Conservation (phyloP, 2,797 vertebrate genomes). For the Dendrocincla fuliginosa region DNA sequence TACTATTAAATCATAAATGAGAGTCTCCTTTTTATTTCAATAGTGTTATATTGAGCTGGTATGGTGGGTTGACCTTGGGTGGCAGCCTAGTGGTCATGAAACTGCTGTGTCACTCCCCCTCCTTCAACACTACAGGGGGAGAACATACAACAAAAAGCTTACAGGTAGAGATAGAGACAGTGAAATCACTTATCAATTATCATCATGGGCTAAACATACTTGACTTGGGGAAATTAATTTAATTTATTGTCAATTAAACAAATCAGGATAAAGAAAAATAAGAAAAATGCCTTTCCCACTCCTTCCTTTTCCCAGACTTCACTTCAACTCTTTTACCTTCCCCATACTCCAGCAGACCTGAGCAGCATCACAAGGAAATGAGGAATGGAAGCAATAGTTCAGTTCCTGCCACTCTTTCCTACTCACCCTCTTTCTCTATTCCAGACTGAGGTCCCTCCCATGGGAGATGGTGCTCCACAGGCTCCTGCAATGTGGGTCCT, state of each 20-base stretch:
- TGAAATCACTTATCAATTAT: background rate
- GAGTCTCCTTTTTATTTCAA: background rate
- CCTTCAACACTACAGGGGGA: background rate
- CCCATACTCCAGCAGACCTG: rapidly evolving
- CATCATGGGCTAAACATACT: background rate
- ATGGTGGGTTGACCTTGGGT: background rate
- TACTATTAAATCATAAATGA: background rate
- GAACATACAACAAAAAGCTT: background rate
- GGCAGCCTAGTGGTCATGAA: background rate
- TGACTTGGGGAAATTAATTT: background rate
- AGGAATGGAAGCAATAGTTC: background rate
- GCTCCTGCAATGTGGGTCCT: background rate
- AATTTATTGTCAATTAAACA: background rate
- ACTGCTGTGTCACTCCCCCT: background rate
- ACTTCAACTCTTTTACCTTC: background rate
- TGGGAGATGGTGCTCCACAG: background rate
- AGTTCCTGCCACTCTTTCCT: background rate
- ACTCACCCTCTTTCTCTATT: background rate
- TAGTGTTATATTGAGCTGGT: background rate
- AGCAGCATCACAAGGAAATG: background rate
- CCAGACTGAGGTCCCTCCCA: background rate
- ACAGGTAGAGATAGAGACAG: background rate
- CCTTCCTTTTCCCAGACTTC: background rate
- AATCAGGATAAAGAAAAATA: background rate
- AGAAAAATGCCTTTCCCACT: background rate